Conservation (phyloP, 2,888 invertebrate species). For the Callyntrura guangdongensis region DNA sequence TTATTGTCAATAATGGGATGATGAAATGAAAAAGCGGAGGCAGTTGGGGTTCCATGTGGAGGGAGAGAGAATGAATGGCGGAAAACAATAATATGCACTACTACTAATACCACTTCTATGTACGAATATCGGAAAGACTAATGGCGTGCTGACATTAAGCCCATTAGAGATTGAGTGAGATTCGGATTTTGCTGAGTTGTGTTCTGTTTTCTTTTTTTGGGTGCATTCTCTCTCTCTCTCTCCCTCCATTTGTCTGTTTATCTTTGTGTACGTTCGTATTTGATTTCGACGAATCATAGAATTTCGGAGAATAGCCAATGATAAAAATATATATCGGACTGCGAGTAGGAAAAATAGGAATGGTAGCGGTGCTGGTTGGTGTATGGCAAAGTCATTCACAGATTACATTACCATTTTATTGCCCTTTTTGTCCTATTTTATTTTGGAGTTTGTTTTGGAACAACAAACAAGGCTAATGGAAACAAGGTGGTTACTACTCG, state of each 20-base stretch:
- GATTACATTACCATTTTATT: constrained; percentile 53
- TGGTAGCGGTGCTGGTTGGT: too few relatives aligned
- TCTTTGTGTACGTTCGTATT: not conserved
- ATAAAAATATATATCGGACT: not conserved
- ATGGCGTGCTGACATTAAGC: constrained; percentile 79
- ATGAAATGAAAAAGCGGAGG: constrained; percentile 29
- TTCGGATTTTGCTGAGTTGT: not conserved
- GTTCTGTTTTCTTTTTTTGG: not conserved
- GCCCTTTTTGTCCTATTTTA: constrained; percentile 21
- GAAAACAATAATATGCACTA: not conserved
- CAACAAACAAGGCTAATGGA: constrained; percentile 29
- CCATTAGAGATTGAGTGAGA: constrained; percentile 74
- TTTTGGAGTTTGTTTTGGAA: not conserved
- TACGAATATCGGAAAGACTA: constrained; percentile 60
- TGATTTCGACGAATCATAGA: not conserved
- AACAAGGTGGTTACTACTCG: not conserved
- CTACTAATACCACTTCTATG: not conserved
- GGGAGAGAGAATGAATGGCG: not conserved
- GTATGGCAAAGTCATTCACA: constrained; percentile 22
- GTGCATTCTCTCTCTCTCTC: not conserved
- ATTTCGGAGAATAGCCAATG: not conserved
- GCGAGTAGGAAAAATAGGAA: too few relatives aligned
- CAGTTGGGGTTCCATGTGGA: constrained; percentile 12
- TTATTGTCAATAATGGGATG: constrained; percentile 50
- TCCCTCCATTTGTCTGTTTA: too few relatives aligned